These are phyloP conservation scores for Phylloscopus collybita DNA, from an alignment of 2,797 vertebrate species.

Conservation along the genomic window DNA sequence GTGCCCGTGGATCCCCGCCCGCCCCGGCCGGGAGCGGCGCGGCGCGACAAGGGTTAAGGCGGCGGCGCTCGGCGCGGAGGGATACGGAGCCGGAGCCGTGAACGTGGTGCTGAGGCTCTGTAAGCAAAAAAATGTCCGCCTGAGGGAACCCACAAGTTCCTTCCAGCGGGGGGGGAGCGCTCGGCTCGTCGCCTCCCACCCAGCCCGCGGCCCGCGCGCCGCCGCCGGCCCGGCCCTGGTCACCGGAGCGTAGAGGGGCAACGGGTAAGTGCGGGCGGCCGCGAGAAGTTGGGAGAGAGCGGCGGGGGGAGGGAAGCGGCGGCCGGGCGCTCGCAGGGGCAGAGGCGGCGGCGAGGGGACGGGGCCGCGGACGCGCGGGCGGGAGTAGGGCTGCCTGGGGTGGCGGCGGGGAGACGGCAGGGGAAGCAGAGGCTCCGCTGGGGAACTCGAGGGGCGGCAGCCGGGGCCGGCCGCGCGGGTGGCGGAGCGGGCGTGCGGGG, in stretches of 20 bases:
- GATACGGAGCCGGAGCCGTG: slow-evolving; percentile 82
- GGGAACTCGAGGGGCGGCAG: background rate
- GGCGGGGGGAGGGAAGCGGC: slow-evolving; percentile 4
- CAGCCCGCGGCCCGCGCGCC: slow-evolving; percentile 31
- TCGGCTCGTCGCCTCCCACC: slow-evolving; percentile 47
- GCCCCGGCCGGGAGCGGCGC: background rate
- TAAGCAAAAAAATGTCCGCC: slow-evolving; percentile 94
- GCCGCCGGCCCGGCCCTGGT: slow-evolving; percentile 53
- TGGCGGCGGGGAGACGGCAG: background rate
- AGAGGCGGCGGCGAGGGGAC: background rate
- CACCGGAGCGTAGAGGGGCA: background rate
- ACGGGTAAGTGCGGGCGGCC: background rate
- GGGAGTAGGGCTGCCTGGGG: background rate
- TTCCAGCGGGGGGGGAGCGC: slow-evolving; percentile 80
- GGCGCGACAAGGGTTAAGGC: slow-evolving; percentile 50
- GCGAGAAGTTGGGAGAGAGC: background rate
- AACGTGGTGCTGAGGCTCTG: slow-evolving; percentile 87
- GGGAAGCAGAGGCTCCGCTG: background rate
- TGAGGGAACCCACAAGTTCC: slow-evolving; percentile 96
- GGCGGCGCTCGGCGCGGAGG: slow-evolving; percentile 86
- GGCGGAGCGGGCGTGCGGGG: background rate
- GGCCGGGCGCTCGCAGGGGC: slow-evolving; percentile 8
- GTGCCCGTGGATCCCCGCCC: background rate
- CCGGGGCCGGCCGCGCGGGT: background rate
- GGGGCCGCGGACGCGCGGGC: slow-evolving; percentile 13